A percentile compares a stretch with the other conserved stretches of the same genome.
Conservation (phyloP, 2,113 vertebrate species). For the Poeciliopsis prolifica region DNA sequence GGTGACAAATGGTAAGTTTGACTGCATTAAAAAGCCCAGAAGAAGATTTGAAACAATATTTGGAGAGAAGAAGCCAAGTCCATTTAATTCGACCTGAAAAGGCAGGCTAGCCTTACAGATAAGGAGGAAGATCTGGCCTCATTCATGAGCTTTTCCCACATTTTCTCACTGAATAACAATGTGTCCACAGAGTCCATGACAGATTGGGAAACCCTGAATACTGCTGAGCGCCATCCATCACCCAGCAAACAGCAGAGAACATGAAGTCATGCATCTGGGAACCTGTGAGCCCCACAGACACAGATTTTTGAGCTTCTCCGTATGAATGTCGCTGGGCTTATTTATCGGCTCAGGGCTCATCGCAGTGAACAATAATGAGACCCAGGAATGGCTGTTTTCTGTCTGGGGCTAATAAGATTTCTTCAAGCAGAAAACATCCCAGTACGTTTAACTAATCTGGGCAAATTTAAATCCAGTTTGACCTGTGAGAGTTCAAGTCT, state of each 20-base stretch:
- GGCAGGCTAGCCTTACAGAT: constrained; percentile 33
- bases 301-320: constrained; percentile 30
- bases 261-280: constrained; percentile 48
- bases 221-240: constrained; percentile 69
- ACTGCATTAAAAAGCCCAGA: constrained; percentile 8
- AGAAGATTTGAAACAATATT: constrained; percentile 1
- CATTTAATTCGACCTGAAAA: constrained; percentile 23
- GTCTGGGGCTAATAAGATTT: constrained; percentile 34
- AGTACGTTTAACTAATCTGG: constrained; percentile 35
- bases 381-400: constrained; percentile 39
- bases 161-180: constrained; percentile 43
- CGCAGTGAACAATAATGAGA: constrained; percentile 57
- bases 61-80: not conserved
- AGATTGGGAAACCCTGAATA: constrained; percentile 53
- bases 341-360: constrained; percentile 36
- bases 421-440: constrained; percentile 39
- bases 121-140: constrained; percentile 35
- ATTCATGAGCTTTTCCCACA: constrained; percentile 43
- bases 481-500: not conserved
- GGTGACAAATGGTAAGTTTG: constrained; percentile 31
- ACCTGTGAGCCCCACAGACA: constrained; percentile 26
- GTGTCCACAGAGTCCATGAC: constrained; percentile 13
- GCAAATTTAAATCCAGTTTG: not conserved
- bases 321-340: not conserved
- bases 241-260: constrained; percentile 44